A percentile compares a stretch with the other conserved stretches of the same genome.
These are phyloP conservation scores for Pelecanoides urinatrix DNA, from an alignment of 2,113 vertebrate genomes.

Conservation along the genomic window DNA sequence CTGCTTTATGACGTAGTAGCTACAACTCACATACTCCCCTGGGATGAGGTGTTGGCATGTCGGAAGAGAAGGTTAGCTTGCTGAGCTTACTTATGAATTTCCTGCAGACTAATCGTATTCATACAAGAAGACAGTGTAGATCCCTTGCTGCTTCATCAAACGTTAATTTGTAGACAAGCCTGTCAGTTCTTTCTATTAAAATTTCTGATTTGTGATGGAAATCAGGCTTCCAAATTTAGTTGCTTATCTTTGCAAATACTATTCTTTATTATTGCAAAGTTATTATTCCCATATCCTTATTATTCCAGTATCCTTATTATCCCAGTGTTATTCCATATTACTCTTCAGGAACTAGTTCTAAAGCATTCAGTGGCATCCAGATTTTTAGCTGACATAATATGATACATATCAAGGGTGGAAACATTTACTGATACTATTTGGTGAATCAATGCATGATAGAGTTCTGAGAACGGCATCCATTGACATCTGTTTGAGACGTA, in stretches of 20 bases:
- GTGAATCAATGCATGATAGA: neutral
- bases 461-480: neutral
- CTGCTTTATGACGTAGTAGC: neutral
- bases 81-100: neutral
- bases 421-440: neutral
- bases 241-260: neutral
- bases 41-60: neutral
- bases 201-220: neutral
- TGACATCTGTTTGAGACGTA: neutral
- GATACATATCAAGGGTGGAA: neutral
- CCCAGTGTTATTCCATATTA: neutral
- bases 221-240: neutral
- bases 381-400: neutral
- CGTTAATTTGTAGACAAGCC: neutral
- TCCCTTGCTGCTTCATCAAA: neutral
- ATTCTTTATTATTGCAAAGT: neutral
- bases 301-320: neutral
- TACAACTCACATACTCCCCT: neutral
- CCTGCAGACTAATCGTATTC: neutral
- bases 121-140: neutral
- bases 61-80: neutral
- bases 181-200: neutral
- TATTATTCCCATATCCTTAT: neutral
- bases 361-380: neutral
- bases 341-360: neutral